Conservation (phyloP, 2,113 vertebrate species). For the Nyctibius bracteatus region DNA sequence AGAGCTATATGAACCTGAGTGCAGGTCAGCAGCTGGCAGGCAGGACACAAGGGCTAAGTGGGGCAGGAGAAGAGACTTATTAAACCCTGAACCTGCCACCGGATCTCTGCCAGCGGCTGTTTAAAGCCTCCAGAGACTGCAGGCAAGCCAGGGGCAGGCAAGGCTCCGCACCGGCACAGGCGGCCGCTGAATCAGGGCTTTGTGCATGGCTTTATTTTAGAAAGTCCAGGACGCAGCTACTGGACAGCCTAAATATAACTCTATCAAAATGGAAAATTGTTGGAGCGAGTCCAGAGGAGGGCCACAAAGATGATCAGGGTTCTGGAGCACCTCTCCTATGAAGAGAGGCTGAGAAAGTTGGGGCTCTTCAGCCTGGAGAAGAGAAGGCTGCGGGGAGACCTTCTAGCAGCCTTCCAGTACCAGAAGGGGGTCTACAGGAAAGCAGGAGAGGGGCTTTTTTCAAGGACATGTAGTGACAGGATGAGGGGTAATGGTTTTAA, state of each 20-base stretch:
- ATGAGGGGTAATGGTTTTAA: no score
- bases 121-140: background rate
- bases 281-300: no score
- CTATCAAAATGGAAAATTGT: background rate
- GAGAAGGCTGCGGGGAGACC: no score
- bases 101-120: background rate
- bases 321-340: no score
- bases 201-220: background rate
- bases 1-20: background rate
- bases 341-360: no score
- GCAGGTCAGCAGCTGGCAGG: background rate
- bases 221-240: background rate
- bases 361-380: no score
- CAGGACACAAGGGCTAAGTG: background rate
- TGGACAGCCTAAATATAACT: slow-evolving; percentile 20
- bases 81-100: background rate
- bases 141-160: background rate
- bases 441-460: no score
- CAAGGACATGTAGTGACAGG: no score
- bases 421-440: no score
- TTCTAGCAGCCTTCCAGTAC: no score
- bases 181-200: background rate
- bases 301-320: no score
- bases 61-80: background rate
- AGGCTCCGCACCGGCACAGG: fast-evolving